A percentile compares a stretch with the other conserved stretches of the same genome.
Evolutionary conservation across 2,797 vertebrate species (phyloP).

Genomic region (Percopsis omiscomaycus): DNA sequence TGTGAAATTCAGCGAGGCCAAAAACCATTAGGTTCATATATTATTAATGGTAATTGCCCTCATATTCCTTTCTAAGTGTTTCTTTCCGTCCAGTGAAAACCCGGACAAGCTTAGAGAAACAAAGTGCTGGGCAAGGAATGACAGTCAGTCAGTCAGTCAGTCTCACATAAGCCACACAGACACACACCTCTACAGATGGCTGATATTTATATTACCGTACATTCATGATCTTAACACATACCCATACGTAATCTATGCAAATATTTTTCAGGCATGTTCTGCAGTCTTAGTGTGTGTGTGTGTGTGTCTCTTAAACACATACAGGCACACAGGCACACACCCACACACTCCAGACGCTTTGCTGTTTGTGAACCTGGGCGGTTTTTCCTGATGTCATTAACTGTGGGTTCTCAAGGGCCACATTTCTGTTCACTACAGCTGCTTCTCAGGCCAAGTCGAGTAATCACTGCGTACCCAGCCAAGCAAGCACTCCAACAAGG

Average conservation of each 20-base stretch:
- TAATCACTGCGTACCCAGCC: slow-evolving; percentile 65
- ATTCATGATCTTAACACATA: slow-evolving; percentile 2
- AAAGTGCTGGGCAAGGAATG: slow-evolving; percentile 40
- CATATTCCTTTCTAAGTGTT: slow-evolving; percentile 63
- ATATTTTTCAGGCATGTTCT: no score
- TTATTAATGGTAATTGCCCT: slow-evolving; percentile 55
- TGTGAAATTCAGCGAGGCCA: slow-evolving; percentile 58
- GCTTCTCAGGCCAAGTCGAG: slow-evolving; percentile 53
- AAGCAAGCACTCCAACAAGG: slow-evolving; percentile 45
- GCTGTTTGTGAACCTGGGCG: slow-evolving; percentile 60
- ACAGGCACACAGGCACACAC: slow-evolving; percentile 13
- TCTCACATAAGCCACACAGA: background rate
- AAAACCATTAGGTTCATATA: slow-evolving; percentile 57
- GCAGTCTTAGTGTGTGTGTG: no score
- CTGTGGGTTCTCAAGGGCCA: slow-evolving; percentile 52
- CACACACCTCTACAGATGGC: slow-evolving; percentile 22
- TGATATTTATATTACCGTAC: background rate
- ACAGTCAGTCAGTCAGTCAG: slow-evolving; percentile 19
- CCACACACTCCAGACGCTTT: slow-evolving; percentile 38
- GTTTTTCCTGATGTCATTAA: slow-evolving; percentile 65
- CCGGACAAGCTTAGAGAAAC: slow-evolving; percentile 50
- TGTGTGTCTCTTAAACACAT: background rate
- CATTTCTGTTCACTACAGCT: slow-evolving; percentile 53
- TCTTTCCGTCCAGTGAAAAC: slow-evolving; percentile 64
- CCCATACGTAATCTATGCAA: slow-evolving; percentile 12